Evolutionary conservation across 2,888 invertebrate species (phyloP), one percentile per base, ranked within the genome.

Genomic region (Galerucella pusilla): DNA sequence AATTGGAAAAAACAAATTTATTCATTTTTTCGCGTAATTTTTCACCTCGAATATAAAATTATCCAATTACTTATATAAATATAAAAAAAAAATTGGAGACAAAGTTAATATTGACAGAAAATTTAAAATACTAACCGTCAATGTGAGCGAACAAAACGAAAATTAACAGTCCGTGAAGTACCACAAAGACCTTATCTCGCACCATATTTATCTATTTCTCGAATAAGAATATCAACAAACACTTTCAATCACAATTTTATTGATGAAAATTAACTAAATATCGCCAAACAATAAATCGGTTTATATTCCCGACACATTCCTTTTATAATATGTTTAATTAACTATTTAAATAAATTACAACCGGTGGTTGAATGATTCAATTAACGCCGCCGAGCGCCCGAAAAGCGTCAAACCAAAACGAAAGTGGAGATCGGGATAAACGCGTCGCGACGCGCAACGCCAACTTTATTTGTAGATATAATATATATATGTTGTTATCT

Each of bases 321-420:
- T 68, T 63, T 52, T n/a, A 52, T 52, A 52, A n/a, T 14, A 52
- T 14, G 73, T 68, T 45, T 46, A 68, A 73, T 73, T 54, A 68
- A 63, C 54, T 54, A 54, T 68, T 73, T 73, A 73, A 73, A 73
- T 63, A 68, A 73, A 68, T 73, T 63, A 68, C 59, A 61, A 68
- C 63, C 35, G 35, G 35, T 42, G 35, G 35, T 42, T 42, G 35
- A 42, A 42, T 42, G 71, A 71, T 61, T 71, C 35, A 74, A 70
- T 74, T 60, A 69, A 57, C 59, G 68, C 28, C 68, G 59, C 3
- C 59, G 60, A 68, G 60, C 57, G 60, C 6, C 12, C 67, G 67
- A 54, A 28, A 67, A 59, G 60, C 20, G 60, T 28, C 60, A 14
- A 60, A 60, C 60, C 63, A 42, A 63, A 63, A 63, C 35, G 20